A percentile compares a stretch with the other conserved stretches of the same genome.
Conservation (phyloP, 2,113 vertebrate species). For the Hyaena hyaena region DNA sequence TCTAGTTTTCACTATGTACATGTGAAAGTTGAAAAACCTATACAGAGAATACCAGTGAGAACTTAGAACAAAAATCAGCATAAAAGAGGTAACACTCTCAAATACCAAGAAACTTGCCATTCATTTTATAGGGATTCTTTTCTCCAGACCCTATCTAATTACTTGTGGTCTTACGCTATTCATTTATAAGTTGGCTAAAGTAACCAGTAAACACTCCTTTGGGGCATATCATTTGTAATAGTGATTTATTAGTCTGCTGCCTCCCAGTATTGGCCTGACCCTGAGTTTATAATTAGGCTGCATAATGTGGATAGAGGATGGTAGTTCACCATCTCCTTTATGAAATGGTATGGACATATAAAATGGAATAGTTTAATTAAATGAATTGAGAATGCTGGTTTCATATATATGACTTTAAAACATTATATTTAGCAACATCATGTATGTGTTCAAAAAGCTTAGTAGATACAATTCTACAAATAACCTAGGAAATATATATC, state of each 20-base stretch:
- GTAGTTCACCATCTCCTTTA: constrained; percentile 48
- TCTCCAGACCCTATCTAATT: constrained; percentile 61
- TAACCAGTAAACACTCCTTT: constrained; percentile 75
- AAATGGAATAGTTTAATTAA: constrained; percentile 59
- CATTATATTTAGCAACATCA: constrained; percentile 45
- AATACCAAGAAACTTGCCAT: constrained; percentile 5
- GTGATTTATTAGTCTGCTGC: constrained; percentile 71
- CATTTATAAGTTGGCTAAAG: constrained; percentile 74
- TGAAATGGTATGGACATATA: constrained; percentile 41
- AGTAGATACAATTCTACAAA: background rate
- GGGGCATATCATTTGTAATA: constrained; percentile 74
- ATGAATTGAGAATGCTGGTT: constrained; percentile 30
- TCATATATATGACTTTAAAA: constrained; percentile 47
- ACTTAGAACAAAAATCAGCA: constrained; percentile 36
- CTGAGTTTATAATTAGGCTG: constrained; percentile 69
- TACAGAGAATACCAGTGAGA: background rate
- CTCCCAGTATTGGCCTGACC: constrained; percentile 53
- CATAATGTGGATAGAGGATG: constrained; percentile 63
- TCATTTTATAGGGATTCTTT: constrained; percentile 50
- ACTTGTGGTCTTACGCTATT: constrained; percentile 63
- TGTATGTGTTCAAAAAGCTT: constrained; percentile 30
- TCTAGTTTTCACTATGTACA: constrained; percentile 29
- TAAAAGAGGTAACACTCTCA: background rate
- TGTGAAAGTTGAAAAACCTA: background rate
- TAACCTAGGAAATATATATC: background rate